These are phyloP conservation scores for Phrynocephalus guinanensis DNA, from an alignment of 2,797 vertebrate genomes.

Conservation along the genomic window DNA sequence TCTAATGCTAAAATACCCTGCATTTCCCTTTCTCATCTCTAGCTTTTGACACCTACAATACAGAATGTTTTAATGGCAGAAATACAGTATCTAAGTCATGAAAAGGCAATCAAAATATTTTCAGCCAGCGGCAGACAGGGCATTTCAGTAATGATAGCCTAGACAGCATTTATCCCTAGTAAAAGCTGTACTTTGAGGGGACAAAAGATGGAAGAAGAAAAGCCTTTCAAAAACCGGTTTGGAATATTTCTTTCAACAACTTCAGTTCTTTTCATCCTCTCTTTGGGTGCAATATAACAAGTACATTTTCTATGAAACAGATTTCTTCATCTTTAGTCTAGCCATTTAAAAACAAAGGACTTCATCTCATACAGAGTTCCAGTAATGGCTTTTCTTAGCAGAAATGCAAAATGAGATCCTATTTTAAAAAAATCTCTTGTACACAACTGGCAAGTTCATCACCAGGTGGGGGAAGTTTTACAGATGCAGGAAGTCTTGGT, in stretches of 20 bases:
- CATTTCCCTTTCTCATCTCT: slow-evolving; percentile 32
- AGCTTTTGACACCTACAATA: slow-evolving; percentile 25
- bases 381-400: background rate
- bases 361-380: slow-evolving; percentile 8
- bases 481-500: background rate
- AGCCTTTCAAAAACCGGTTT: slow-evolving; percentile 31
- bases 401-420: slow-evolving; percentile 44
- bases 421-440: slow-evolving; percentile 43
- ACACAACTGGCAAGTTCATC: background rate
- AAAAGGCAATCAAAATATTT: slow-evolving; percentile 41
- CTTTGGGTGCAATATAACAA: rapidly evolving
- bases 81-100: background rate
- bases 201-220: slow-evolving; percentile 28
- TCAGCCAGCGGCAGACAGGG: slow-evolving; percentile 39
- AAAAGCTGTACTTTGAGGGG: slow-evolving; percentile 16
- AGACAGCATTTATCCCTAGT: background rate
- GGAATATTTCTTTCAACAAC: slow-evolving; percentile 17
- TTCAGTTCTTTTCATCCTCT: slow-evolving; percentile 40
- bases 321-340: slow-evolving; percentile 15
- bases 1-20: slow-evolving; percentile 35
- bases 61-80: background rate
- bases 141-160: slow-evolving; percentile 24
- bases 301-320: background rate
- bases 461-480: background rate
- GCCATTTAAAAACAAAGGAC: slow-evolving; percentile 41